Evolutionary conservation across 2,797 vertebrate species (phyloP).

Genomic region (Nannoperca obscura): DNA sequence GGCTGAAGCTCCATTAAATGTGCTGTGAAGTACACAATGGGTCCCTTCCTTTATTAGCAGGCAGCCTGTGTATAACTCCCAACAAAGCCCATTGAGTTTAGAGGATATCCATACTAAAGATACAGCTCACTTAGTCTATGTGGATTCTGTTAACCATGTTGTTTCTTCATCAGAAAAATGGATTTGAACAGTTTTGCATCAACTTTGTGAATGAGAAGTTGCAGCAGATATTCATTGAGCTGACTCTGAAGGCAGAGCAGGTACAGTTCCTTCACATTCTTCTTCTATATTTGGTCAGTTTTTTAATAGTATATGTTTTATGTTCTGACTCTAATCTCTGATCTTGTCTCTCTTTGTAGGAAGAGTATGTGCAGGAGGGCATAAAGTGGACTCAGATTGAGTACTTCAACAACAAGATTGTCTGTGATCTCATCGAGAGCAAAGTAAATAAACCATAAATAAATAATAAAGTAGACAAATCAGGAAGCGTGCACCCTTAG

Average conservation of each 20-base stretch:
- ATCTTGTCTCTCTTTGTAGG: conserved; percentile 79
- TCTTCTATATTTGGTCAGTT: not conserved
- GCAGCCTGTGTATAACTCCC: conserved; percentile 12
- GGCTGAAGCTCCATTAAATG: conserved; percentile 44
- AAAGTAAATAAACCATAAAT: conserved; percentile 85
- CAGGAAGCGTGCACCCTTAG: not conserved
- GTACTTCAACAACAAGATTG: conserved; percentile 99
- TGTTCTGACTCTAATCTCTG: not conserved
- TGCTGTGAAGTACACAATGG: conserved; percentile 38
- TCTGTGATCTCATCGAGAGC: conserved; percentile 98
- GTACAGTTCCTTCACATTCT: conserved; percentile 73
- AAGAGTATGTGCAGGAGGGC: conserved; percentile 98
- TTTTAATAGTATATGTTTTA: not conserved
- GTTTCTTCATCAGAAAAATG: conserved; percentile 92
- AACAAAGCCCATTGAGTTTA: conserved; percentile 56
- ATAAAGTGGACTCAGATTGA: conserved; percentile 96
- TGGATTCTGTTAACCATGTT: conserved; percentile 29
- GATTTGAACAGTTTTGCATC: conserved; percentile 99
- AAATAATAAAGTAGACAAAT: not conserved
- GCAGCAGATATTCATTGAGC: conserved; percentile 98
- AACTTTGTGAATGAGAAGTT: conserved; percentile 99
- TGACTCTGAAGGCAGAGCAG: conserved; percentile 98
- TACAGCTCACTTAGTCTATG: conserved; percentile 7
- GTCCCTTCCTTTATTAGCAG: conserved; percentile 42
- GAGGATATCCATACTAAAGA: conserved; percentile 52